phyloP scores from a whole-genome alignment of 2,113 vertebrate species.

The Sterrhoptilus dennistouni region DNA sequence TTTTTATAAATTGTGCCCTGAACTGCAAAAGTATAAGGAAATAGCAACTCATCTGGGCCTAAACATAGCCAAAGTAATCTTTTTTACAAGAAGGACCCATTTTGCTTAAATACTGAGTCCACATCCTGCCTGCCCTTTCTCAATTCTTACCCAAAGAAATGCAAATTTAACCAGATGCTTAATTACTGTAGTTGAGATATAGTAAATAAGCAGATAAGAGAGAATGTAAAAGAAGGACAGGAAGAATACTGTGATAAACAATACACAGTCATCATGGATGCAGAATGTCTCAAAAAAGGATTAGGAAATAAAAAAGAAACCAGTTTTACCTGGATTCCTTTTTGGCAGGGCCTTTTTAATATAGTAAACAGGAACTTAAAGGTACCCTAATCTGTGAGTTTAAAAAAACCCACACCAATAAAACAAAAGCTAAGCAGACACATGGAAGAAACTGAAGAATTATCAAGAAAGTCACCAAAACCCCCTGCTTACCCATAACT shows the following conservation, averaged over 20 bases:
- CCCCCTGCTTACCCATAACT: fast-evolving
- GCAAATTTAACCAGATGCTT: slow-evolving; percentile 22
- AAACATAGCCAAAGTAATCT: neutral
- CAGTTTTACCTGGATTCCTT: neutral
- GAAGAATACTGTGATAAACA: neutral
- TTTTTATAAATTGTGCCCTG: neutral
- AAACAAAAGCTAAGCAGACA: neutral
- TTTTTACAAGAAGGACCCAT: neutral
- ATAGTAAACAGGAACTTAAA: neutral
- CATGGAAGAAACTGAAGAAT: neutral
- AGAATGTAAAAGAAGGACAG: neutral
- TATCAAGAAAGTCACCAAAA: neutral
- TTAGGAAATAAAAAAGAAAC: neutral
- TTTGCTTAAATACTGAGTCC: neutral
- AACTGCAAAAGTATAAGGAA: neutral
- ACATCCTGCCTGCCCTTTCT: neutral
- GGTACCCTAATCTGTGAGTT: neutral
- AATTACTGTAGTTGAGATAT: neutral
- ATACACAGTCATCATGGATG: neutral
- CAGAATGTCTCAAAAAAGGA: neutral
- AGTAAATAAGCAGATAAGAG: neutral
- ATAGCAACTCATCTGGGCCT: neutral
- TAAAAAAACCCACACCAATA: neutral
- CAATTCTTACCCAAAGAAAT: neutral
- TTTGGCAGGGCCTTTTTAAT: neutral